Percentiles rank a stretch among this genome's conserved stretches.
Conservation (phyloP, 2,888 invertebrate genomes). For the Heliconius aoede region DNA sequence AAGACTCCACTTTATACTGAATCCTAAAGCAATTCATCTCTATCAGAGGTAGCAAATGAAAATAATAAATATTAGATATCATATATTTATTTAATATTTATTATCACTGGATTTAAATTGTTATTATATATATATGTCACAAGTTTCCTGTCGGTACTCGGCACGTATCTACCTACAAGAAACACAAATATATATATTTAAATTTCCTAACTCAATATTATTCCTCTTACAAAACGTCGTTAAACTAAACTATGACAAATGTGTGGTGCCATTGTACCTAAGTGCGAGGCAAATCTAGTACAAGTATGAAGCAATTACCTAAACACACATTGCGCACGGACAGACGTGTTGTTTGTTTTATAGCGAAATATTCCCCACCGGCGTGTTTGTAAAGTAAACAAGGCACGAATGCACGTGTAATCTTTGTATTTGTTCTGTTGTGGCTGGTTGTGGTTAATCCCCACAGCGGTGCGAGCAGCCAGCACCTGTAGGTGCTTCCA, state of each 20-base stretch:
- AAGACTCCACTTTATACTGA: no score
- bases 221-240: slow-evolving; percentile 3
- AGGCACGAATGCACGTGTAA: slow-evolving; percentile 42
- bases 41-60: no score
- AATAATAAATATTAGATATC: no score
- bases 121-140: no score
- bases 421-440: slow-evolving; percentile 54
- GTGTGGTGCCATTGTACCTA: slow-evolving; percentile 17
- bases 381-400: slow-evolving; percentile 49
- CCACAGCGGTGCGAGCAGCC: slow-evolving; percentile 28
- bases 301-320: slow-evolving; percentile 33
- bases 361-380: slow-evolving; percentile 36
- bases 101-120: no score
- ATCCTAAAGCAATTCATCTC: no score
- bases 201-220: slow-evolving; percentile 7
- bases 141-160: not conserved
- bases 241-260: slow-evolving; percentile 20
- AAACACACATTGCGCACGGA: slow-evolving; percentile 33
- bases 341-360: slow-evolving; percentile 31
- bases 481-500: slow-evolving; percentile 50
- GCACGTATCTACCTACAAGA: not conserved
- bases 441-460: slow-evolving; percentile 63
- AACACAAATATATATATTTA: slow-evolving; percentile 14
- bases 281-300: slow-evolving; percentile 27
- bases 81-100: no score